Evolutionary conservation across 2,797 vertebrate genomes (phyloP), one percentile per base, ranked within the genome.

Genomic region (Catharus ustulatus): DNA sequence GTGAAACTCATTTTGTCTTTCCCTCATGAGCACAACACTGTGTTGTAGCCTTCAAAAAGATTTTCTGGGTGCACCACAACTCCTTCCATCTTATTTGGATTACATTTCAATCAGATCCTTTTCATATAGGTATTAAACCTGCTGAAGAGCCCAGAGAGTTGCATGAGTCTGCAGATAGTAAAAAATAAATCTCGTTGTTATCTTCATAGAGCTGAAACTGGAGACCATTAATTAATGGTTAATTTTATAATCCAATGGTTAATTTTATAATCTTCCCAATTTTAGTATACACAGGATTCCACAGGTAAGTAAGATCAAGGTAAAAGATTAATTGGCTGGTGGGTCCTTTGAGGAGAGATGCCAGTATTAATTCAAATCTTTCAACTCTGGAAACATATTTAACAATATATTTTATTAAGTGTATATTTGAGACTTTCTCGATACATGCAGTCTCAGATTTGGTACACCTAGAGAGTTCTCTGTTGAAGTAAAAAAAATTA

Each of bases 241-340:
- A 87, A 76, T 91, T 92, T 88, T 73, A 73, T 74, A 85, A 90
- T 80, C 68, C 29, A 29, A 30, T 30, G 51, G 72, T 79, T 90
- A 87, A 76, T 90, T 92, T 86, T 73, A 73, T 68, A 85, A 89
- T 80, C 68, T 90, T 84, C 15, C 15, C 27, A 80, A 32, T 79
- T 93, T 92, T 74, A 82, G 62, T 76, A 52, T 48, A 82, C 13
- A n/a, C 36, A 51, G 45, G 32, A 51, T 20, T 90, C 55, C 34
- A 84, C 27, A 83, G 46, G 90, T 87, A 76, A 76, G 59, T 57
- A 74, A 89, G 46, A 87, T 90, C 64, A 94, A 93, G 71, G 81
- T 55, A 87, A 58, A 93, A 42, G 46, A 93, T 90, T 90, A 89
- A 82, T 75, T 95, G 14, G 40, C 58, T 81, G 23, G 32, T 55